Base-by-base conservation (phyloP, 1,140 invertebrate genomes). In the Drosophila guanche region DNA sequence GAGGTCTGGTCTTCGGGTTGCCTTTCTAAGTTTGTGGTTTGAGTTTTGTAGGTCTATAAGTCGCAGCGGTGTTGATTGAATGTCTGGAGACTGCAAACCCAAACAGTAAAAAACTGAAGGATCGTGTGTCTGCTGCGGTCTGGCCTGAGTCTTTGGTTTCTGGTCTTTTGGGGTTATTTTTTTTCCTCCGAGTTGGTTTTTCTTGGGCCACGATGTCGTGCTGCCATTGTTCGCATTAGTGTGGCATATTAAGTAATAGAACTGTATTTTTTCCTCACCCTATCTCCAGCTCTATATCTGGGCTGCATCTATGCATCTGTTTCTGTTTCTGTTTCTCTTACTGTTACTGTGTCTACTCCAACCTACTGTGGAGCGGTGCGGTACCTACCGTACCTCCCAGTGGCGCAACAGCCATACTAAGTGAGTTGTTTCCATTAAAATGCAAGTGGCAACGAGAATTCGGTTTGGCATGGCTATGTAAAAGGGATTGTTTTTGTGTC, bases 221-320 rank as follows among this genome's bases (percentile, higher is more conserved):
- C 66, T 61, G 80, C 58, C 72, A 76, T 86, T 86, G 81, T 81
- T 85, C 77, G 81, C 80, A 86, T 86, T 85, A 85, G 73, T 65
- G 73, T 69, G 66, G 80, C 73, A 80, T 85, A 85, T 85, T 85
- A 85, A 85, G 81, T 85, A 85, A 85, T 86, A 85, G 80, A 85
- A 85, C 80, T 85, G 80, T 88, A 37, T 37, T 37, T 85, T 86
- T 76, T 70, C 66, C 59, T 72, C 46, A 68, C 58, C 48, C 73
- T 68, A 54, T 67, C 65, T 46, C 61, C 46, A 68, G 54, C 63
- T 68, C 43, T 52, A 16, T 50, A 4, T 40, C 33, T 33, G 65
- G 40, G 27, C 55, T 51, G 16, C 16, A 42, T 48, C 62, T 43
- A 40, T 40, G 51, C 22, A 54, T 48, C 50, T 65, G 41, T 67